Percentiles rank a stretch among this genome's conserved stretches.
phyloP scores from a whole-genome alignment of 1,140 invertebrate species.

The Probaryconus sp. region DNA sequence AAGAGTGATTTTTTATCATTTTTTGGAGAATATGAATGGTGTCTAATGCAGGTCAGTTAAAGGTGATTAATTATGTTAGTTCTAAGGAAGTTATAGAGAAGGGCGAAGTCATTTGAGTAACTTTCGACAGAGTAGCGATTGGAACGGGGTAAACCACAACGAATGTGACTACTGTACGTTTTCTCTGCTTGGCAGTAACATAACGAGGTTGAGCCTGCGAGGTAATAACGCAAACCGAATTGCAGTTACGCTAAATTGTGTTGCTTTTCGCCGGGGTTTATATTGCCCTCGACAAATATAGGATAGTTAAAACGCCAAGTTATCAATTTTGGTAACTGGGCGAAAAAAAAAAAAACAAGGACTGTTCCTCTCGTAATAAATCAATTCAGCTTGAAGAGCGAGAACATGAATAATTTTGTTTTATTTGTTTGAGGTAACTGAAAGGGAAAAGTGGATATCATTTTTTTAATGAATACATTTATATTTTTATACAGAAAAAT shows the following conservation, averaged over 20 bases:
- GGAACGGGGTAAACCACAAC: conserved; percentile 41
- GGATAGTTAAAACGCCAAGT: background rate
- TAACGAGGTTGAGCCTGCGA: conserved; percentile 32
- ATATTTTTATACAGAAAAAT: no score
- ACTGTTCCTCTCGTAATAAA: background rate
- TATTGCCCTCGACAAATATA: conserved; percentile 22
- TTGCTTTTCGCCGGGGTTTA: conserved; percentile 20
- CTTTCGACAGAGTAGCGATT: conserved; percentile 45
- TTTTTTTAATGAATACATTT: no score
- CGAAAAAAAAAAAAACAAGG: no score
- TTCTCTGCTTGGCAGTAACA: conserved; percentile 31
- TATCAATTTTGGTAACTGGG: conserved; percentile 15
- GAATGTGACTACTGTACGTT: conserved; percentile 48
- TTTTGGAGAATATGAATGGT: conserved; percentile 36
- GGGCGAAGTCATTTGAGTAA: conserved; percentile 34
- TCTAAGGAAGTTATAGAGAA: conserved; percentile 41
- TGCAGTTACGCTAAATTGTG: conserved; percentile 31
- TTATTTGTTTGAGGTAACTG: no score
- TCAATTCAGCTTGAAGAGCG: background rate
- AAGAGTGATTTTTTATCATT: conserved; percentile 8
- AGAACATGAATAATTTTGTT: no score
- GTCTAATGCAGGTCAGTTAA: conserved; percentile 37
- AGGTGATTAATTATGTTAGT: conserved; percentile 52
- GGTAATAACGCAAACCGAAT: conserved; percentile 33
- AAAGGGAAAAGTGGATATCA: no score